Evolutionary conservation across 2,888 invertebrate genomes (phyloP).

Genomic region (Idaea straminata): DNA sequence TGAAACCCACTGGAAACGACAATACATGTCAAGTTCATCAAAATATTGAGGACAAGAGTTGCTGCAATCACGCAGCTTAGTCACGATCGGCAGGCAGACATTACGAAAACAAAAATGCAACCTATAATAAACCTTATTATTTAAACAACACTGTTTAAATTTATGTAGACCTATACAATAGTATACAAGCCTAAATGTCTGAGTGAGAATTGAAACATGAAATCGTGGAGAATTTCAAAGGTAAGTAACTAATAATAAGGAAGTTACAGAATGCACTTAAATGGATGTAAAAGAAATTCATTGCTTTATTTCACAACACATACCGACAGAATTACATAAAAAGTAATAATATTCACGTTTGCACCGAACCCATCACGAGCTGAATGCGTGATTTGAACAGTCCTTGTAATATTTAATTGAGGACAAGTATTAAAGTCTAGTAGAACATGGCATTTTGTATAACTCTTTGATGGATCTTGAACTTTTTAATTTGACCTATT

Average conservation of each 20-base stretch:
- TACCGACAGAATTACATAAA: neutral
- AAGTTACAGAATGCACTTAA: neutral
- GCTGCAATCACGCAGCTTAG: slow-evolving; percentile 51
- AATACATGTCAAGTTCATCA: slow-evolving; percentile 66
- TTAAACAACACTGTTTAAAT: slow-evolving; percentile 7
- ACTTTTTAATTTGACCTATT: slow-evolving; percentile 17
- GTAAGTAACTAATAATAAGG: neutral
- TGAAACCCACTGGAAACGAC: slow-evolving; percentile 34
- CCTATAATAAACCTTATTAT: slow-evolving; percentile 12
- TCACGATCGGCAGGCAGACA: slow-evolving; percentile 34
- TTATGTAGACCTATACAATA: neutral
- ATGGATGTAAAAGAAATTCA: neutral
- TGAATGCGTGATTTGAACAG: slow-evolving; percentile 19
- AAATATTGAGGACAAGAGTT: slow-evolving; percentile 51
- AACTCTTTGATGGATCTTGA: slow-evolving; percentile 17
- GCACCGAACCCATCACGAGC: slow-evolving; percentile 18
- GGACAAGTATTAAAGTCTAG: slow-evolving; percentile 26
- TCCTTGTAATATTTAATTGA: slow-evolving; percentile 27
- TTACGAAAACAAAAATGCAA: slow-evolving; percentile 15
- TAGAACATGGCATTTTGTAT: slow-evolving; percentile 22
- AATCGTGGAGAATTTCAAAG: neutral
- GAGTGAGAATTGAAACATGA: neutral
- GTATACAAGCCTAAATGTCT: neutral
- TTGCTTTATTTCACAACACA: neutral
- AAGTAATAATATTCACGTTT: slow-evolving; percentile 14